Evolutionary conservation across 1,140 invertebrate species (phyloP).

Genomic region (Acyrthosiphon pisum): DNA sequence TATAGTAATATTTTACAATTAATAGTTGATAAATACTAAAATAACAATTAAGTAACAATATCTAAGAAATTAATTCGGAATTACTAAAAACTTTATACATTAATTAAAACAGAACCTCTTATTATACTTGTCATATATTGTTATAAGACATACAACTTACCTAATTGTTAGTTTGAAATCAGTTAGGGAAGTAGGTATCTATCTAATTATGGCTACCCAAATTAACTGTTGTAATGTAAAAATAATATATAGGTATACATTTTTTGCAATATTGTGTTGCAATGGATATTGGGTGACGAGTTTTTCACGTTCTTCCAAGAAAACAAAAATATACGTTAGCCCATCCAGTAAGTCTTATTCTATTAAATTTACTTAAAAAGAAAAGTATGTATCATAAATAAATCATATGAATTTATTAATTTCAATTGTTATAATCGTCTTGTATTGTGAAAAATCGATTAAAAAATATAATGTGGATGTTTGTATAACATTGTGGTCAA

Average conservation of each 20-base stretch:
- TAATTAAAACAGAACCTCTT: background rate
- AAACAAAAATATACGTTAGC: background rate
- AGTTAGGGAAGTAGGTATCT: background rate
- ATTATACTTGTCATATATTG: too few relatives aligned
- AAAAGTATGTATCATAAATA: background rate
- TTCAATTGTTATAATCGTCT: background rate
- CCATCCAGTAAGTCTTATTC: background rate
- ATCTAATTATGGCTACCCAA: background rate
- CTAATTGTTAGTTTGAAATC: background rate
- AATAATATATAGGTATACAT: background rate
- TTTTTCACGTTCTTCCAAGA: background rate
- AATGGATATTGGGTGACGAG: background rate
- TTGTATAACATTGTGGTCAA: background rate
- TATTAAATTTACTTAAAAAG: background rate
- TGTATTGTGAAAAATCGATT: background rate
- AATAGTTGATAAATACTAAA: background rate
- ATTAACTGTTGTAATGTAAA: background rate
- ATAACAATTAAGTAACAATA: background rate
- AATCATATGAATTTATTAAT: background rate
- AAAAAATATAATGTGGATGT: background rate
- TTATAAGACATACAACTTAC: background rate
- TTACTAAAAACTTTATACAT: background rate
- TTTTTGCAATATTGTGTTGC: background rate
- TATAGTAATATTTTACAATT: background rate
- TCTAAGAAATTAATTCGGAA: background rate